Evolutionary conservation across 2,888 invertebrate species (phyloP).

Genomic region (Ectemnius cavifrons): DNA sequence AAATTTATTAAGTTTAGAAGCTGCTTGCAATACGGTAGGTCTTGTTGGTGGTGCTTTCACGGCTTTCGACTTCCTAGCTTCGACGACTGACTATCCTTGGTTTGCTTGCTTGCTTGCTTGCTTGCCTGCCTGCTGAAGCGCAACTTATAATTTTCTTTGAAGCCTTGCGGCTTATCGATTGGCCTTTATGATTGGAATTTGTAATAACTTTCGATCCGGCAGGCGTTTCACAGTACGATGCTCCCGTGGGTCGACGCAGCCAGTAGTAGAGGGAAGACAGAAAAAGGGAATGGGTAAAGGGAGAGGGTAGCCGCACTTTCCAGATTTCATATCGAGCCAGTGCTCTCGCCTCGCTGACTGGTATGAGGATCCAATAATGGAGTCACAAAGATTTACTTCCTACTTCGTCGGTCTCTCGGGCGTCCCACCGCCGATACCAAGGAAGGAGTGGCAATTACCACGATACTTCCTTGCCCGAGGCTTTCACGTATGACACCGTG

Average conservation of each 20-base stretch:
- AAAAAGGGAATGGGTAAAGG: background rate
- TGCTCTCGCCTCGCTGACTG: slow-evolving; percentile 17
- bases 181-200: slow-evolving; percentile 68
- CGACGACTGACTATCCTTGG: slow-evolving; percentile 27
- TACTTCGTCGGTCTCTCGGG: slow-evolving; percentile 38
- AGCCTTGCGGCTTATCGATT: slow-evolving; percentile 68
- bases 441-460: slow-evolving; percentile 52
- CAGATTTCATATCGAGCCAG: slow-evolving; percentile 57
- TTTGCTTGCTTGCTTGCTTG: slow-evolving; percentile 17
- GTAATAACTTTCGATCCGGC: slow-evolving; percentile 65
- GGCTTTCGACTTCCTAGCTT: slow-evolving; percentile 54
- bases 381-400: slow-evolving; percentile 63
- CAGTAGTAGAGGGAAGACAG: slow-evolving; percentile 14
- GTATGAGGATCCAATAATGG: slow-evolving; percentile 59
- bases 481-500: slow-evolving; percentile 21
- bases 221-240: slow-evolving; percentile 55
- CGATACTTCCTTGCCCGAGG: slow-evolving; percentile 26
- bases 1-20: slow-evolving; percentile 75
- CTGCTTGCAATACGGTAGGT: slow-evolving; percentile 63
- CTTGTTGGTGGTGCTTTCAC: slow-evolving; percentile 64
- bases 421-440: slow-evolving; percentile 39
- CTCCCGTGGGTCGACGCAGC: slow-evolving; percentile 21
- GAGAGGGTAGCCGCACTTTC: slow-evolving; percentile 37
- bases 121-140: slow-evolving; percentile 42
- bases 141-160: slow-evolving; percentile 73